Base-by-base conservation (phyloP, 2,888 invertebrate species). In the Podotricha telesiphe region DNA sequence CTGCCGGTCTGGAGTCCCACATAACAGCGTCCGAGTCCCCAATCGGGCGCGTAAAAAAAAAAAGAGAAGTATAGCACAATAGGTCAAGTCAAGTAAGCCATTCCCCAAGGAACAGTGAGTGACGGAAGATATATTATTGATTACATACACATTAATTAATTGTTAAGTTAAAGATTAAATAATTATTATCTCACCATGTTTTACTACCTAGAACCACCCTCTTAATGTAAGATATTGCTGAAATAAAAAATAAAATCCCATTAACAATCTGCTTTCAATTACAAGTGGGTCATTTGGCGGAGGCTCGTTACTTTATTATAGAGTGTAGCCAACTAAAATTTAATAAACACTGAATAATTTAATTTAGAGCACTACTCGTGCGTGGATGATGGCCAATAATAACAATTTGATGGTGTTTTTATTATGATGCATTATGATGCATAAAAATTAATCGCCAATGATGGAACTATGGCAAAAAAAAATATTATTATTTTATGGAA, bases 361-460 rank as follows among this genome's bases (percentile, higher is more conserved):
- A 89, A 91, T 92, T 86, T 87, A 83, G 84, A 86, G 82, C 85
- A 82, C 84, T 87, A 85, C 83, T 89, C 85, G 79, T 83, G 89
- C 86, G 84, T 88, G 91, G 91, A 88, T 86, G 83, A 84, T 82
- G 85, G 91, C 90, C 91, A 91, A 92, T 92, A 90, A 92, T 89
- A 80, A 82, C 83, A 75, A 86, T 89, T 92, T 93, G 88, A 93
- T 91, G 80, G 86, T 82, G 76, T 84, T 92, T 92, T 92, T 92
- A 93, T 91, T 90, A 88, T 91, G 91, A 90, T 87, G 86, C 89
- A 93, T 91, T 90, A 88, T 91, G 91, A 90, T 87, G 86, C 89
- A 91, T 88, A 87, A 89, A 87, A 88, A 86, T 91, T 87, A 89
- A 92, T 91, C 89, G 89, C 82, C 83, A 82, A 83, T 88, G 87